Conservation (phyloP, 2,888 invertebrate species). For the Lacanobia wlatinum region DNA sequence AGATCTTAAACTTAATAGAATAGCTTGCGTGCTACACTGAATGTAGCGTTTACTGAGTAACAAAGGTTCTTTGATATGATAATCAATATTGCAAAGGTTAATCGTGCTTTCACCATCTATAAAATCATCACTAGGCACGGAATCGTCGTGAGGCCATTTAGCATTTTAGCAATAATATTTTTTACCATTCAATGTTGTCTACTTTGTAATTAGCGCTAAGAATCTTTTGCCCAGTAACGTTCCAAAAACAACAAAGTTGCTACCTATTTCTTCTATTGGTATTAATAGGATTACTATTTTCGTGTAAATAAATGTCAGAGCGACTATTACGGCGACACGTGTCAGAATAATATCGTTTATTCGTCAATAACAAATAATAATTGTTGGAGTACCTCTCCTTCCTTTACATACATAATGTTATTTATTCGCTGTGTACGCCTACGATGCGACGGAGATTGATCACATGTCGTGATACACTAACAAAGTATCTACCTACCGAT, state of each 20-base stretch:
- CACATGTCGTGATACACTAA: constrained; percentile 54
- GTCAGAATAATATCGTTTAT: constrained; percentile 37
- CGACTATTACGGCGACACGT: constrained; percentile 12
- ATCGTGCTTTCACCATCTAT: constrained; percentile 18
- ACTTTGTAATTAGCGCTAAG: neutral
- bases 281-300: neutral
- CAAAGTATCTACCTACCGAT: constrained; percentile 39
- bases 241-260: neutral
- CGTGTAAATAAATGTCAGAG: neutral
- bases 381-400: constrained; percentile 47
- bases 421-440: constrained; percentile 62
- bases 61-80: constrained; percentile 31
- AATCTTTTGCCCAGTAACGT: too few species aligned
- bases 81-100: constrained; percentile 18
- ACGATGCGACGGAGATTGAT: constrained; percentile 66
- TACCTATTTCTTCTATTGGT: neutral
- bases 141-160: neutral
- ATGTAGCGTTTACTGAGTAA: constrained; percentile 18
- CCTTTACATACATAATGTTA: constrained; percentile 52
- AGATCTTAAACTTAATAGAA: constrained; percentile 55
- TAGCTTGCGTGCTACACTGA: constrained; percentile 37
- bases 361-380: constrained; percentile 58
- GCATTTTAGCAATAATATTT: neutral
- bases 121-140: neutral
- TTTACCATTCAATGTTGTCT: neutral